Evolutionary conservation across 2,113 vertebrate species (phyloP).

Genomic region (Trogon melanurus): DNA sequence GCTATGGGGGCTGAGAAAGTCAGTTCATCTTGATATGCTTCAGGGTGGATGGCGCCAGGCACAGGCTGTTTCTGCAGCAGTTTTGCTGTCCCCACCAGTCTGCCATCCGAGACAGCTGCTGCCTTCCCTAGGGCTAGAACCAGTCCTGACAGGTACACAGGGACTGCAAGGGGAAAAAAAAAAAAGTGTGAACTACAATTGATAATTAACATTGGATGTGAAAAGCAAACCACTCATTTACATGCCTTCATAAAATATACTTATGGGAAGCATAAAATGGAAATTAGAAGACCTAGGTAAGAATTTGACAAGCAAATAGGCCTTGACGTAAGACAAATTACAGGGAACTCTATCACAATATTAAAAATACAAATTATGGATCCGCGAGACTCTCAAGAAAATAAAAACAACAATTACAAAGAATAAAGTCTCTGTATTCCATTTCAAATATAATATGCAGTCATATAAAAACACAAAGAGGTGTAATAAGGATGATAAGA

Average conservation of each 20-base stretch:
- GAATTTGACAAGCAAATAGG: slow-evolving; percentile 47
- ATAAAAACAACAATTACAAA: neutral
- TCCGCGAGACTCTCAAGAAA: neutral
- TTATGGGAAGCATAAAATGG: neutral
- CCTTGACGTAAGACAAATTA: neutral
- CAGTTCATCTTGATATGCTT: neutral
- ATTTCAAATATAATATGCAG: neutral
- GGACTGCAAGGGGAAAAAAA: neutral
- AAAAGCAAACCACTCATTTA: slow-evolving; percentile 17
- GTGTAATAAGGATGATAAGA: neutral
- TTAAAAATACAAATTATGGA: neutral
- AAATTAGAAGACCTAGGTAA: slow-evolving; percentile 10
- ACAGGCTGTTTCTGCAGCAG: neutral
- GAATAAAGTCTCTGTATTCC: neutral
- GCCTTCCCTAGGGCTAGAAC: neutral
- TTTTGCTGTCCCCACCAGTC: neutral
- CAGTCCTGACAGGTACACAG: neutral
- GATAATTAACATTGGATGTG: neutral
- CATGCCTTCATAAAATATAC: neutral
- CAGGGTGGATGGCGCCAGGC: neutral
- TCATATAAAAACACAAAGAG: neutral
- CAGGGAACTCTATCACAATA: neutral
- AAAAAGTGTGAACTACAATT: neutral
- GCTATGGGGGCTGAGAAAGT: neutral
- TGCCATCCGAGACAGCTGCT: neutral